Evolutionary conservation across 1,140 invertebrate species (phyloP).

Genomic region (Apis mellifera): DNA sequence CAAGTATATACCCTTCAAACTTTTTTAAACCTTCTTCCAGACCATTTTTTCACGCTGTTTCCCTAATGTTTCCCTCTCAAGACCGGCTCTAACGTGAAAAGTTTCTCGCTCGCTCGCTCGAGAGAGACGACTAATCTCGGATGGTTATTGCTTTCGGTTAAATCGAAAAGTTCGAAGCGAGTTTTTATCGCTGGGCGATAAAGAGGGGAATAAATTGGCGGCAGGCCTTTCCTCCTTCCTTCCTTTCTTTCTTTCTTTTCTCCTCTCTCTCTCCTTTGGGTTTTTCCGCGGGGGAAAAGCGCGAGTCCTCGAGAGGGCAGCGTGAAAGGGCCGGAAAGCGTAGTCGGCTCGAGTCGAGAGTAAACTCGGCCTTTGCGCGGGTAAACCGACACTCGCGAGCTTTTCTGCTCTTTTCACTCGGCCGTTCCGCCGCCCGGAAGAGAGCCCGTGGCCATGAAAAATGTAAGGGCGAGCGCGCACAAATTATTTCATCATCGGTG

Average conservation of each 20-base stretch:
- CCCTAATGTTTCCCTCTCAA: neutral
- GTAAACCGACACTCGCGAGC: conserved; percentile 39
- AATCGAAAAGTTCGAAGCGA: conserved; percentile 19
- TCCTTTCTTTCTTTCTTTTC: neutral
- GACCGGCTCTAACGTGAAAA: neutral
- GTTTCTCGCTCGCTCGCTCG: neutral
- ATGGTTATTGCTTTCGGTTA: neutral
- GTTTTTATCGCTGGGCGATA: conserved; percentile 35
- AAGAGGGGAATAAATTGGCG: conserved; percentile 50
- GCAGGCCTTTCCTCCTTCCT: conserved; percentile 1
- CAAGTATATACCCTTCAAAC: neutral
- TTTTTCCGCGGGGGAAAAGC: conserved; percentile 21
- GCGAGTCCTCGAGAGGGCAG: conserved; percentile 25
- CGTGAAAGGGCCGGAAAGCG: conserved; percentile 37
- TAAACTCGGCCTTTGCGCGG: conserved; percentile 22
- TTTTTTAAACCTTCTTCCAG: neutral
- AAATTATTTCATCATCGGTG: conserved; percentile 34
- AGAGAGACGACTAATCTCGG: neutral
- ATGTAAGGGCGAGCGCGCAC: conserved; percentile 19
- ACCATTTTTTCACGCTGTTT: neutral
- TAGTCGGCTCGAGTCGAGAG: conserved; percentile 39
- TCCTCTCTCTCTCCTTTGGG: neutral
- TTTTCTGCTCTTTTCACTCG: conserved; percentile 43
- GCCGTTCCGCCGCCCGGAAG: neutral
- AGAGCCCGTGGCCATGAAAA: conserved; percentile 42